Conservation (phyloP, 2,888 invertebrate species). For the Patella pellucida region DNA sequence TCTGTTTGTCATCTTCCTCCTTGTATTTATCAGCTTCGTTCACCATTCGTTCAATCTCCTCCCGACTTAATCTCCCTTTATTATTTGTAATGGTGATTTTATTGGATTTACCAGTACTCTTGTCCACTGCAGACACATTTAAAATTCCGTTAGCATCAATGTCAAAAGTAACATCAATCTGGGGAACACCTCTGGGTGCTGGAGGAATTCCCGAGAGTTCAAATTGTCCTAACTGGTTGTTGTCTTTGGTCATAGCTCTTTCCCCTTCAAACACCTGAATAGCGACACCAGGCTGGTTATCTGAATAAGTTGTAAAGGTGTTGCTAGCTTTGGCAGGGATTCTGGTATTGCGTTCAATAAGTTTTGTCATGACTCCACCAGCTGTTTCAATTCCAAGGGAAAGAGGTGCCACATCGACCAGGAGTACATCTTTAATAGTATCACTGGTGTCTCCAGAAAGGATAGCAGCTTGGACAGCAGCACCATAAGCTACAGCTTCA, state of each 20-base stretch:
- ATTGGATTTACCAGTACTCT: slow-evolving; percentile 84
- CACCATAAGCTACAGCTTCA: slow-evolving; percentile 88
- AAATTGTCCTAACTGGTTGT: slow-evolving; percentile 75
- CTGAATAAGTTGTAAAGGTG: slow-evolving; percentile 87
- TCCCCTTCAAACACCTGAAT: slow-evolving; percentile 87
- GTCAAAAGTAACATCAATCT: slow-evolving; percentile 81
- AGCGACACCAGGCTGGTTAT: slow-evolving; percentile 79
- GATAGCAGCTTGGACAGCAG: slow-evolving; percentile 72
- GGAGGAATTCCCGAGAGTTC: slow-evolving; percentile 64
- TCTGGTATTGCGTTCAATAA: slow-evolving; percentile 59
- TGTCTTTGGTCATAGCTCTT: slow-evolving; percentile 95
- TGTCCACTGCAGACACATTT: slow-evolving; percentile 75
- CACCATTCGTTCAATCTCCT: slow-evolving; percentile 84
- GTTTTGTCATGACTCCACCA: slow-evolving; percentile 63
- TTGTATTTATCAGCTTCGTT: slow-evolving; percentile 60
- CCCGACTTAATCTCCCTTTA: slow-evolving; percentile 85
- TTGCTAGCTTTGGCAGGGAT: slow-evolving; percentile 66
- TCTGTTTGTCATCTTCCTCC: slow-evolving; percentile 62
- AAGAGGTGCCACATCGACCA: slow-evolving; percentile 77
- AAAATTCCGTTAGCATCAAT: slow-evolving; percentile 90
- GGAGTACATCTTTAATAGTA: slow-evolving; percentile 85
- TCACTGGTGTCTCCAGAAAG: slow-evolving; percentile 79
- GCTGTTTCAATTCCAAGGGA: slow-evolving; percentile 76
- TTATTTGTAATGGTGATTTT: slow-evolving; percentile 89
- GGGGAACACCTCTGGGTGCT: slow-evolving; percentile 63